Evolutionary conservation across 2,113 vertebrate species (phyloP).

Genomic region (Sylvietta virens): DNA sequence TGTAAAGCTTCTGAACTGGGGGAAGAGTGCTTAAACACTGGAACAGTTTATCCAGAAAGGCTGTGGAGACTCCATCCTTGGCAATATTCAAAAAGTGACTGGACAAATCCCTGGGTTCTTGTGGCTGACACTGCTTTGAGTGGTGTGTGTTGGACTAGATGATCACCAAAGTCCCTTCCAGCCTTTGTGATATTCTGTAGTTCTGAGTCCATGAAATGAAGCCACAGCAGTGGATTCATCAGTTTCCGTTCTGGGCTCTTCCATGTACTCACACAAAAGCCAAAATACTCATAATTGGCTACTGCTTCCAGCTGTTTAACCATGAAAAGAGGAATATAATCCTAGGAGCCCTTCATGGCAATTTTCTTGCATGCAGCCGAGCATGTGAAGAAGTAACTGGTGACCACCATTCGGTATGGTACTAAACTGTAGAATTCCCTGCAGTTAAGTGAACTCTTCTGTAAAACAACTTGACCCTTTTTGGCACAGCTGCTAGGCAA

Average conservation of each 20-base stretch:
- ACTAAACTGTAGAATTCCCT: neutral
- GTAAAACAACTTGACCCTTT: neutral
- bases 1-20: neutral
- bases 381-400: neutral
- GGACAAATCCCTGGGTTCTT: neutral
- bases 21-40: neutral
- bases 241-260: neutral
- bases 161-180: neutral
- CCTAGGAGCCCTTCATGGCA: neutral
- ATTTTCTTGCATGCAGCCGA: neutral
- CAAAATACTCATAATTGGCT: neutral
- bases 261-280: neutral
- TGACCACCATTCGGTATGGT: neutral
- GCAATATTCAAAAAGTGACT: neutral
- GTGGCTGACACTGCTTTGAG: neutral
- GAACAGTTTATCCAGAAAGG: neutral
- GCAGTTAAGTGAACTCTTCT: neutral
- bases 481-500: neutral
- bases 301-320: neutral
- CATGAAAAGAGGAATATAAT: neutral
- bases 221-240: neutral
- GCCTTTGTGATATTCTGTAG: neutral
- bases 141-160: neutral
- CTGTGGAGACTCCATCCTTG: neutral
- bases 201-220: neutral